Evolutionary conservation across 2,888 invertebrate species (phyloP), one percentile per base, ranked within the genome.

Genomic region (Antheraea assamensis): DNA sequence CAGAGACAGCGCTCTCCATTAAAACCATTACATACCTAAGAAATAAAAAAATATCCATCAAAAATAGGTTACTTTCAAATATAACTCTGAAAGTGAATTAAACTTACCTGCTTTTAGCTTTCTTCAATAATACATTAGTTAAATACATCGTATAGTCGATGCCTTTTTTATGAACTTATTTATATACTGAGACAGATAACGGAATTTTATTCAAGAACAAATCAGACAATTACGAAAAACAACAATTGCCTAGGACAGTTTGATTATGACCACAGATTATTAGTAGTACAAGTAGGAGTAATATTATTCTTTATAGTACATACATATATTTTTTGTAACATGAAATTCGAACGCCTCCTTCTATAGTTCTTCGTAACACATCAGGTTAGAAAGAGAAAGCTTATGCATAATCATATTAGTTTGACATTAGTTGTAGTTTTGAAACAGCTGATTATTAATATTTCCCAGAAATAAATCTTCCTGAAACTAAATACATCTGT

Each of bases 1-100:
- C 98, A 81, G 96, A 97, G 3, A 97, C 97, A 72, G 96, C 91
- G 90, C 98, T 98, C 88, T 98, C 96, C 95, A 97, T 94, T 78
- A 97, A 82, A 15, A 98, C 98, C 96, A 98, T 96, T 71, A 98
- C 94, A 76, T 92, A 87, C 86, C 98, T 98, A 84, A 79, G 71
- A 61, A 71, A 72, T 71, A 27, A 17, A 64, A 24, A n/a, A 58
- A 10, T 58, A 52, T 24, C 3, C 13, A 27, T 64, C 17, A 64
- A 3, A 61, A 5, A 64, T 4, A 58, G 61, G 13, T 64, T 64
- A 30, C 17, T 17, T 64, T 30, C 5, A 1, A 1, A 30, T 30
- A 64, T 64, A 24, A 24, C n/a, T 52, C 21, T 52, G 52, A 24
- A 58, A 17, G 3, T 64, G 15, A 27, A 64, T 30, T 17, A 64